Percentiles rank a stretch among this genome's conserved stretches.
Evolutionary conservation across 2,888 invertebrate genomes (phyloP).

Genomic region (Oxycera nigricornis): DNA sequence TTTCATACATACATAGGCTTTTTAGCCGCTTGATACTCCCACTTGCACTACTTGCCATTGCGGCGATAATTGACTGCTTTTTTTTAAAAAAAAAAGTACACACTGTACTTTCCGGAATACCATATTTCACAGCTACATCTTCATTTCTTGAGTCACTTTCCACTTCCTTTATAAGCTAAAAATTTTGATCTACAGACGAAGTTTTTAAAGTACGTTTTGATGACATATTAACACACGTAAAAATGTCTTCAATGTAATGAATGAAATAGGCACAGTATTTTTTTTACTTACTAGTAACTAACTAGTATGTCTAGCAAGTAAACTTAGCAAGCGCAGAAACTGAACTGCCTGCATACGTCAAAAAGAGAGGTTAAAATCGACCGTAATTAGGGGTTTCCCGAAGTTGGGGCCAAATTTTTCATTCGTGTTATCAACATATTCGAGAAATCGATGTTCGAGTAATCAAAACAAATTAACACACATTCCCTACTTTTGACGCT

Average conservation of each 20-base stretch:
- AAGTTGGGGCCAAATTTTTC: no score
- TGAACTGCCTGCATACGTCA: no score
- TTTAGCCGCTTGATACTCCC: neutral
- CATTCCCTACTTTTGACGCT: no score
- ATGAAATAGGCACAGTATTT: neutral
- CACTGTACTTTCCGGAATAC: neutral
- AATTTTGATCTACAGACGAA: neutral
- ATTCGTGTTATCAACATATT: no score
- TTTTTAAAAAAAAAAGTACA: neutral
- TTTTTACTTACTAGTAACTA: neutral
- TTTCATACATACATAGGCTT: neutral
- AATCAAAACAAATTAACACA: no score
- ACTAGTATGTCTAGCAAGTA: constrained; percentile 3
- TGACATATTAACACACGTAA: neutral
- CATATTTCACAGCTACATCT: no score
- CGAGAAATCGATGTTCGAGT: no score
- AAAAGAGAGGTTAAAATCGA: no score
- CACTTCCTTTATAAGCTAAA: neutral
- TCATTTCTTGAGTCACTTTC: no score
- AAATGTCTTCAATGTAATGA: constrained; percentile 2
- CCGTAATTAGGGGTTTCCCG: no score
- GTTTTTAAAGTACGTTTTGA: neutral
- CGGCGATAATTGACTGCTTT: constrained; percentile 9
- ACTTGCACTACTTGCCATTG: constrained; percentile 12
- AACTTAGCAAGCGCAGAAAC: constrained; percentile 12